A percentile compares a stretch with the other conserved stretches of the same genome.
phyloP scores from a whole-genome alignment of 2,888 invertebrate species.

The Crematogaster levior region DNA sequence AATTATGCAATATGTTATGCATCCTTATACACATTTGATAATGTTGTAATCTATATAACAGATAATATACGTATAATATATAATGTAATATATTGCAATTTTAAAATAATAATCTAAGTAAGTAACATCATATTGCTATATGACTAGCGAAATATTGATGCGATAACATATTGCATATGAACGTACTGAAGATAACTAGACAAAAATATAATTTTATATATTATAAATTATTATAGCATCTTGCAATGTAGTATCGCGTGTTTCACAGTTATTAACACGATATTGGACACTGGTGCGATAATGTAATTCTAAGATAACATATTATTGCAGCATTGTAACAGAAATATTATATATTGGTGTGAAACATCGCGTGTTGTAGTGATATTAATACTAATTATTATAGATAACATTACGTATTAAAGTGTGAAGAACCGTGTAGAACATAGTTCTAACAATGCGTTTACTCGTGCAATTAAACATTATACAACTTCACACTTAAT shows the following conservation, averaged over 20 bases:
- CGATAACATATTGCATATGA: background rate
- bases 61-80: too few species aligned
- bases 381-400: background rate
- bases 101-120: slow-evolving; percentile 3
- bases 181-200: background rate
- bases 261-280: background rate
- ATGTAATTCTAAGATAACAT: background rate
- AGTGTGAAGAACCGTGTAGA: background rate
- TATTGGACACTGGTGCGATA: slow-evolving; percentile 7
- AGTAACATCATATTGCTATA: background rate
- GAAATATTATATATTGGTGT: background rate
- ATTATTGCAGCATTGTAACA: slow-evolving; percentile 18
- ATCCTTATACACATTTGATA: background rate
- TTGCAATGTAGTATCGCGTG: slow-evolving; percentile 7
- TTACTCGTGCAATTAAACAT: slow-evolving; percentile 1
- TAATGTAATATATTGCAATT: background rate
- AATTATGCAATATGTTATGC: background rate
- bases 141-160: background rate
- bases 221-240: slow-evolving; percentile 11
- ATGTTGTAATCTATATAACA: too few species aligned
- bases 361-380: background rate
- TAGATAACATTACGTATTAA: slow-evolving; percentile 14
- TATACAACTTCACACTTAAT: background rate
- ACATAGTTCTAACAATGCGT: background rate
- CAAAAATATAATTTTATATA: background rate